phyloP scores from a whole-genome alignment of 2,888 invertebrate genomes.

The Spodoptera littoralis region DNA sequence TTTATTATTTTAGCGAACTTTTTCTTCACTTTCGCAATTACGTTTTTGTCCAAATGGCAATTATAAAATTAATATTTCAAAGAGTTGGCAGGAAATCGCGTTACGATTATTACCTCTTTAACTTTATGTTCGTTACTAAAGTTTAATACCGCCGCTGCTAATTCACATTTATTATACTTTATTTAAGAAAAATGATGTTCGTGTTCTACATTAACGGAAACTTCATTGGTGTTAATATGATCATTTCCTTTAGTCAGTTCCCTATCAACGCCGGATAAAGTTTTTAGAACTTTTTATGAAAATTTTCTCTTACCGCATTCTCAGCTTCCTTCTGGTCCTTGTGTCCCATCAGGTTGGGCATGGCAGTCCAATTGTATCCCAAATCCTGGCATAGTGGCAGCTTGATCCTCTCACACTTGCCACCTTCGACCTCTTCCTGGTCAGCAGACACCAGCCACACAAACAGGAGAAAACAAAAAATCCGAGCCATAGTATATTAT shows the following conservation, averaged over 20 bases:
- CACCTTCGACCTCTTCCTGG: conserved; percentile 82
- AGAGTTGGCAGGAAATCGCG: conserved; percentile 25
- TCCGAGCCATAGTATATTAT: conserved; percentile 77
- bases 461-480: conserved; percentile 76
- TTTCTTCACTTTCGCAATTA: conserved; percentile 20
- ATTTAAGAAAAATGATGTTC: conserved; percentile 5
- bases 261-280: neutral
- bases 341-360: conserved; percentile 96
- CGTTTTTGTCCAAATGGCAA: conserved; percentile 27
- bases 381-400: conserved; percentile 94
- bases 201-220: conserved; percentile 9
- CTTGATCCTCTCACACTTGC: conserved; percentile 93
- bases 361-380: conserved; percentile 95
- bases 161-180: conserved; percentile 13
- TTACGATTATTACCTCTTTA: conserved; percentile 32
- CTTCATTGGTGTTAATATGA: conserved; percentile 13
- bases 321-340: conserved; percentile 94
- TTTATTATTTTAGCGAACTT: conserved; percentile 16
- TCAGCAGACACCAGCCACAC: conserved; percentile 80
- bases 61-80: conserved; percentile 32
- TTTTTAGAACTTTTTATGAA: conserved; percentile 10
- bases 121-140: conserved; percentile 26
- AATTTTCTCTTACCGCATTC: conserved; percentile 90
- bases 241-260: neutral
- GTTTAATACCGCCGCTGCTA: conserved; percentile 14